A percentile compares a stretch with the other conserved stretches of the same genome.
phyloP scores from a whole-genome alignment of 2,113 vertebrate species.

The Ivindomyrus marchei region DNA sequence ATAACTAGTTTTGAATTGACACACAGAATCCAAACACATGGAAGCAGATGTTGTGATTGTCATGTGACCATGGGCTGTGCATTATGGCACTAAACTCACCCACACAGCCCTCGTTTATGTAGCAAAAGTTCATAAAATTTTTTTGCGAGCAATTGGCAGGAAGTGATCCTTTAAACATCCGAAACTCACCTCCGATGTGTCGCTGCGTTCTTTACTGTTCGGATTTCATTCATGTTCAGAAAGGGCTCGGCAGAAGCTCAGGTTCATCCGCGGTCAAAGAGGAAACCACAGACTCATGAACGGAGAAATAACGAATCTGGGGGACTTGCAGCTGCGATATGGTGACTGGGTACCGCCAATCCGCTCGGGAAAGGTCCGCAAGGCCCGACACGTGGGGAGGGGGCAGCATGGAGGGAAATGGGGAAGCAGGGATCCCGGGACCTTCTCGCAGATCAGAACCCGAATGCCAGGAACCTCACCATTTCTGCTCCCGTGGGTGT shows the following conservation, averaged over 20 bases:
- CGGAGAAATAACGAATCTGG: background rate
- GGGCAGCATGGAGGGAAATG: background rate
- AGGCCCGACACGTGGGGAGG: background rate
- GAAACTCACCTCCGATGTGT: background rate
- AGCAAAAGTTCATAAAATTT: background rate
- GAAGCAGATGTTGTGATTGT: background rate
- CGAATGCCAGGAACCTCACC: background rate
- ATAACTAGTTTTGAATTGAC: background rate
- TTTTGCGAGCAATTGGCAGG: background rate
- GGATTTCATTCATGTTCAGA: background rate
- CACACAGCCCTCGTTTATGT: background rate
- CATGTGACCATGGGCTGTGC: background rate
- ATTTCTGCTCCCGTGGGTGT: background rate
- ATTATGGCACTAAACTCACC: background rate
- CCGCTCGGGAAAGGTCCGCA: background rate
- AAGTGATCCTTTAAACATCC: background rate
- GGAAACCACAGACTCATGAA: background rate
- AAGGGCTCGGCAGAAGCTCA: background rate
- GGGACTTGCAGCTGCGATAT: background rate
- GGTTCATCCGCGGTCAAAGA: background rate
- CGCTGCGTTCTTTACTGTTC: background rate
- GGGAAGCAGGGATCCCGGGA: background rate
- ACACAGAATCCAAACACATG: background rate
- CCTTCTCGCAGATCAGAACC: background rate
- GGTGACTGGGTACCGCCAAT: background rate